These are phyloP conservation scores for Eucidaris tribuloides DNA, from an alignment of 35 echinoderm and acorn worm species.

Conservation along the genomic window DNA sequence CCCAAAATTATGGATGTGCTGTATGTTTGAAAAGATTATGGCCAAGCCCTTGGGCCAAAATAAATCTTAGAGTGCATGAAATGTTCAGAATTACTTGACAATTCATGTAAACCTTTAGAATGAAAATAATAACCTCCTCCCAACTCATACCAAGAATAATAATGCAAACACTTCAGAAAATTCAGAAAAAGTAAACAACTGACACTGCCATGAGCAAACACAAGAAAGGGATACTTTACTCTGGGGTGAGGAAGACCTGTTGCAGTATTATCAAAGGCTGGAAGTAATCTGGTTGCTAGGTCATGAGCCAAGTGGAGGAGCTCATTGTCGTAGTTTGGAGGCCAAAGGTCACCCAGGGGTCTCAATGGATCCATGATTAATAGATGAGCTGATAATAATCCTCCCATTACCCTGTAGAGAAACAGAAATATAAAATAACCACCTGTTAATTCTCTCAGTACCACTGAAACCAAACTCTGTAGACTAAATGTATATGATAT, in stretches of 20 bases:
- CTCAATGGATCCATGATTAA: conserved; percentile 69
- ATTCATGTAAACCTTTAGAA: no score
- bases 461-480: not conserved
- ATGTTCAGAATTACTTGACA: no score
- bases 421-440: not conserved
- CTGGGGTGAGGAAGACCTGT: conserved; percentile 96
- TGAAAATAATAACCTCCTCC: no score
- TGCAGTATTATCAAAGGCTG: conserved; percentile 86
- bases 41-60: no score
- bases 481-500: not conserved
- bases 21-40: no score
- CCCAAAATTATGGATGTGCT: no score
- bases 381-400: conserved; percentile 90
- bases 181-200: no score
- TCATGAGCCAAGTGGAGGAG: conserved; percentile 89
- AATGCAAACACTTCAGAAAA: no score
- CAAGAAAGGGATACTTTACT: conserved; percentile 39
- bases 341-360: conserved; percentile 79
- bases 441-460: not conserved
- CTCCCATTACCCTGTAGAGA: conserved; percentile 80
- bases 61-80: no score
- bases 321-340: conserved; percentile 72
- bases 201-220: no score
- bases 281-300: conserved; percentile 72
- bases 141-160: no score